Conservation (phyloP, 2,113 vertebrate species). For the Rhinichthys klamathensis region DNA sequence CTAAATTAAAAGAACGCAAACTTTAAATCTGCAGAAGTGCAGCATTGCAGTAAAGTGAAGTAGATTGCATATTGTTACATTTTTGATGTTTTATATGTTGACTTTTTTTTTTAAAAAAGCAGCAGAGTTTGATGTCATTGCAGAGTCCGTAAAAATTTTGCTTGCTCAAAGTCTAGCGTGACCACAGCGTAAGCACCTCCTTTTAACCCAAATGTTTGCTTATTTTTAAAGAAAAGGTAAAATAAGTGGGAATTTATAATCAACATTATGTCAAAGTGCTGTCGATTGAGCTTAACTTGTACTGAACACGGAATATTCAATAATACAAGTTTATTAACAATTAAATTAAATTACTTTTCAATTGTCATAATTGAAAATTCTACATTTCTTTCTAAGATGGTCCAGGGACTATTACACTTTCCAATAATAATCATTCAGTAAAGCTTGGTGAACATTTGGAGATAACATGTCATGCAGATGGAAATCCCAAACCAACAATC, state of each 20-base stretch:
- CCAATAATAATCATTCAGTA: neutral
- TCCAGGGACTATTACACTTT: slow-evolving; percentile 29
- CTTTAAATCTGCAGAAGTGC: too few species aligned
- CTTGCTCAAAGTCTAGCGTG: too few species aligned
- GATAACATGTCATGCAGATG: slow-evolving; percentile 42
- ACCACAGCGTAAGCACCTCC: too few species aligned
- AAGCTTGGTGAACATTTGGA: slow-evolving; percentile 35
- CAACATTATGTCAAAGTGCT: neutral
- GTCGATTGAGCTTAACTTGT: neutral
- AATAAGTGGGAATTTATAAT: neutral
- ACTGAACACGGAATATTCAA: neutral
- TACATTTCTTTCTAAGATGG: slow-evolving; percentile 15
- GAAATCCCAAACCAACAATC: slow-evolving; percentile 22
- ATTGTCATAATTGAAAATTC: neutral
- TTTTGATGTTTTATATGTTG: too few species aligned
- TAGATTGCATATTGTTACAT: too few species aligned
- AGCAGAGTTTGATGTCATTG: too few species aligned
- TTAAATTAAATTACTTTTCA: neutral
- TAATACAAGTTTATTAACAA: neutral
- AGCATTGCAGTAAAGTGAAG: too few species aligned
- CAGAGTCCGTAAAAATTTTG: too few species aligned
- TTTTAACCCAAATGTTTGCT: too few species aligned
- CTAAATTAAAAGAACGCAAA: too few species aligned
- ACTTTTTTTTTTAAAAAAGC: too few species aligned
- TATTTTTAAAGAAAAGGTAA: too few species aligned